Percentiles rank a stretch among this genome's conserved stretches.
These are phyloP conservation scores for Tautogolabrus adspersus DNA, from an alignment of 2,113 vertebrate genomes.

Conservation along the genomic window DNA sequence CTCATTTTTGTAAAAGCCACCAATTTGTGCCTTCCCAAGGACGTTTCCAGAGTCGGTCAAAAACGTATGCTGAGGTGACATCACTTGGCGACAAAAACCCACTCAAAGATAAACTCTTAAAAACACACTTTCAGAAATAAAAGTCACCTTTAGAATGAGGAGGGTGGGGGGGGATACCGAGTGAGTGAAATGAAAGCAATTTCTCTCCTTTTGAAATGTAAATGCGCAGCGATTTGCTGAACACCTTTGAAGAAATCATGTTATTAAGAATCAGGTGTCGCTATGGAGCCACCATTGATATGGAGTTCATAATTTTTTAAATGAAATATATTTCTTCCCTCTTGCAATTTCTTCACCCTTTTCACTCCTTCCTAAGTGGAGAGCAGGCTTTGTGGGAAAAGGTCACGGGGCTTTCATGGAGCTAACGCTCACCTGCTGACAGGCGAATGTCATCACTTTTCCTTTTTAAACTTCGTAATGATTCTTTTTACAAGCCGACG, in stretches of 20 bases:
- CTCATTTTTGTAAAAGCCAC: constrained; percentile 45
- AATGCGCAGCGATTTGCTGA: constrained; percentile 81
- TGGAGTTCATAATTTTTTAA: constrained; percentile 80
- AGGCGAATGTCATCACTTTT: constrained; percentile 68
- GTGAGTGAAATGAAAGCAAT: constrained; percentile 82
- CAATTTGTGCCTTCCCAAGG: constrained; percentile 71
- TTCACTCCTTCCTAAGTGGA: constrained; percentile 70
- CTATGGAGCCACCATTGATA: constrained; percentile 77
- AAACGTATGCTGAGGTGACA: constrained; percentile 73
- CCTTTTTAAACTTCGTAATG: constrained; percentile 59
- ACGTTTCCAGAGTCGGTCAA: constrained; percentile 62
- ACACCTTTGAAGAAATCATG: constrained; percentile 82
- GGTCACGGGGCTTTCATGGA: constrained; percentile 71
- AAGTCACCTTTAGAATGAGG: constrained; percentile 71
- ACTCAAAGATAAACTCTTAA: constrained; percentile 77
- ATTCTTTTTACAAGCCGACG: constrained; percentile 55
- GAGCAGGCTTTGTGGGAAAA: constrained; percentile 73
- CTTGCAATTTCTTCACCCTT: constrained; percentile 69
- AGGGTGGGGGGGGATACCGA: constrained; percentile 43
- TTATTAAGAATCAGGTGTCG: constrained; percentile 84
- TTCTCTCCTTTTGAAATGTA: constrained; percentile 85
- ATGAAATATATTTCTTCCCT: constrained; percentile 77
- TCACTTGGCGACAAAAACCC: constrained; percentile 64
- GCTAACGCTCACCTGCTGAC: constrained; percentile 65
- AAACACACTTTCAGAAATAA: constrained; percentile 78